phyloP scores from a whole-genome alignment of 2,113 vertebrate species.

The Mirounga angustirostris region DNA sequence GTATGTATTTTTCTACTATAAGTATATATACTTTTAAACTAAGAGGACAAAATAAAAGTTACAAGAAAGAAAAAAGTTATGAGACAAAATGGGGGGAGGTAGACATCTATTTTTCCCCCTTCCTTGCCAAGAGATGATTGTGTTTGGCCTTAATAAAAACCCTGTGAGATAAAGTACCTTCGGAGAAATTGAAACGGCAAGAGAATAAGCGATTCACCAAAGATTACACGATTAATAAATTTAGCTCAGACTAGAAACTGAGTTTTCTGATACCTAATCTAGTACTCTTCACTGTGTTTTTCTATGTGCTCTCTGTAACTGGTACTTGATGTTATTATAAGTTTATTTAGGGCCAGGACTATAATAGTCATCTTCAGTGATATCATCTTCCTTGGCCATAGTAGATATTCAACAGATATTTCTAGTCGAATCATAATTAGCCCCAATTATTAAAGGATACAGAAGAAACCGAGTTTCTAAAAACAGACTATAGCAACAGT shows the following conservation, averaged over 20 bases:
- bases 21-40: conserved; percentile 30
- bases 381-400: not conserved
- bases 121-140: not conserved
- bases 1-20: not conserved
- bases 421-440: conserved; percentile 52
- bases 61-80: not conserved
- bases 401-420: not conserved
- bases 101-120: not conserved
- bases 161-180: not conserved
- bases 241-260: conserved; percentile 9
- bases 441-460: conserved; percentile 28
- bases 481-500: conserved; percentile 23
- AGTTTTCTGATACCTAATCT: conserved; percentile 28
- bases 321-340: not conserved
- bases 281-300: not conserved
- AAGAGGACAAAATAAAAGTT: conserved; percentile 46
- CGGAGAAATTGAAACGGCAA: conserved; percentile 44
- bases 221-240: not conserved
- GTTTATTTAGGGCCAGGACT: not conserved
- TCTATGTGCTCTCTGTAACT: conserved; percentile 41
- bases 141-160: conserved; percentile 35
- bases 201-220: conserved; percentile 9
- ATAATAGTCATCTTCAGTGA: not conserved
- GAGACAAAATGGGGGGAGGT: not conserved
- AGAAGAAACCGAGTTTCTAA: conserved; percentile 50